These are phyloP conservation scores for Lagopus muta DNA, from an alignment of 2,113 vertebrate species.

Conservation along the genomic window DNA sequence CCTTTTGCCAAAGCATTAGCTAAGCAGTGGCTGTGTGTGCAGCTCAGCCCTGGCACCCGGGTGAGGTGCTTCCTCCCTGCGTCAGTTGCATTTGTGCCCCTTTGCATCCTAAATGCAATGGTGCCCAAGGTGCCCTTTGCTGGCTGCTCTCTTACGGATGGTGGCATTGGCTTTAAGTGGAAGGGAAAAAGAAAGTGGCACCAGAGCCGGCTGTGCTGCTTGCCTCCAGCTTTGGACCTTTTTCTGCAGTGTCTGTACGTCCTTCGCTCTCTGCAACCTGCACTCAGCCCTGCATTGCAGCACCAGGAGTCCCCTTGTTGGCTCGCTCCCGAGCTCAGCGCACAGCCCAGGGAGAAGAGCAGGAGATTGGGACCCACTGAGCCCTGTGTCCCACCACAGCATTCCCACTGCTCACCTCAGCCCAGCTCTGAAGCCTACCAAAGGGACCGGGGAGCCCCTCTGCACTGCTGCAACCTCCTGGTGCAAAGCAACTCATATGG, in stretches of 20 bases:
- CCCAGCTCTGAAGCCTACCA: not conserved
- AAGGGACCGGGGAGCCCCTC: not conserved
- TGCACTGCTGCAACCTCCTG: not conserved
- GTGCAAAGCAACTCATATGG: not conserved
- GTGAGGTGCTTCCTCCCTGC: not conserved
- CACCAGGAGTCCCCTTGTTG: conserved; percentile 45
- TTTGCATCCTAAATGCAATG: not conserved
- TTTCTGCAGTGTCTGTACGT: conserved; percentile 72
- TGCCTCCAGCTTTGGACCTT: conserved; percentile 27
- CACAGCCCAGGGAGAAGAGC: not conserved
- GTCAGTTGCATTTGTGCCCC: not conserved
- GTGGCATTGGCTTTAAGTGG: not conserved
- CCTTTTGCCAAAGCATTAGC: conserved; percentile 23
- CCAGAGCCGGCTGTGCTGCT: not conserved
- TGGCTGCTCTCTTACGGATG: not conserved
- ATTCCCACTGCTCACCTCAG: not conserved
- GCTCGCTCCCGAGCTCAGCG: conserved; percentile 10
- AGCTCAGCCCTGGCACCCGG: not conserved
- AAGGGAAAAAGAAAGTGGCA: not conserved
- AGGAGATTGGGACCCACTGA: not conserved
- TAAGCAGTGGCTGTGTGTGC: not conserved
- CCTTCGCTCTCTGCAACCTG: conserved; percentile 72
- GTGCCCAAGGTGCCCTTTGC: not conserved
- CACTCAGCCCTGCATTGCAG: conserved; percentile 79
- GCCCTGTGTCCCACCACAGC: not conserved